Percentiles rank a stretch among this genome's conserved stretches.
Conservation (phyloP, 2,888 invertebrate genomes). For the Cantharis rufa region DNA sequence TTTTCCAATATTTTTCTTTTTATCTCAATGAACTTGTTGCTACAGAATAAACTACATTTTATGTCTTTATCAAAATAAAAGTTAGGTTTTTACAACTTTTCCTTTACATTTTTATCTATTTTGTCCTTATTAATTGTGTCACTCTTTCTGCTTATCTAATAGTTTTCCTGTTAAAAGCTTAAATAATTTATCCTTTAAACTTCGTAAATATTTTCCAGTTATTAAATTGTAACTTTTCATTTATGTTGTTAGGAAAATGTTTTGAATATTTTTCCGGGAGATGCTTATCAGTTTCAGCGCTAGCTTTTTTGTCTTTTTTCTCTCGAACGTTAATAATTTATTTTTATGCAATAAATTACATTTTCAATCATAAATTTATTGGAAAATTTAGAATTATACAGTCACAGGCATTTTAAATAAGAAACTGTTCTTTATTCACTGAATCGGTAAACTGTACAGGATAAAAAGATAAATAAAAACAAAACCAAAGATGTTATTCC, state of each 20-base stretch:
- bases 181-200: not conserved
- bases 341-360: not conserved
- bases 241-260: not conserved
- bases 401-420: too few species aligned
- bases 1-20: constrained; percentile 5
- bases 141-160: not conserved
- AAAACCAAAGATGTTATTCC: too few species aligned
- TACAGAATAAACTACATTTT: not conserved
- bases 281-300: not conserved
- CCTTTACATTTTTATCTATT: not conserved
- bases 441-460: too few species aligned
- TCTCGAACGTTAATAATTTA: not conserved
- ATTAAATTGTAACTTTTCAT: not conserved
- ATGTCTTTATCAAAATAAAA: constrained; percentile 4
- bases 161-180: not conserved
- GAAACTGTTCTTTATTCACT: too few species aligned
- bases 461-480: too few species aligned
- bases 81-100: not conserved
- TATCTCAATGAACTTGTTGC: constrained; percentile 9
- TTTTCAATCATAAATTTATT: not conserved
- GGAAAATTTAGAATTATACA: not conserved
- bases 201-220: not conserved
- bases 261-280: not conserved
- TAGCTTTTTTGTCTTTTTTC: not conserved
- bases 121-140: not conserved